These are phyloP conservation scores for Aradus depressus DNA, from an alignment of 2,888 invertebrate genomes.

Conservation along the genomic window DNA sequence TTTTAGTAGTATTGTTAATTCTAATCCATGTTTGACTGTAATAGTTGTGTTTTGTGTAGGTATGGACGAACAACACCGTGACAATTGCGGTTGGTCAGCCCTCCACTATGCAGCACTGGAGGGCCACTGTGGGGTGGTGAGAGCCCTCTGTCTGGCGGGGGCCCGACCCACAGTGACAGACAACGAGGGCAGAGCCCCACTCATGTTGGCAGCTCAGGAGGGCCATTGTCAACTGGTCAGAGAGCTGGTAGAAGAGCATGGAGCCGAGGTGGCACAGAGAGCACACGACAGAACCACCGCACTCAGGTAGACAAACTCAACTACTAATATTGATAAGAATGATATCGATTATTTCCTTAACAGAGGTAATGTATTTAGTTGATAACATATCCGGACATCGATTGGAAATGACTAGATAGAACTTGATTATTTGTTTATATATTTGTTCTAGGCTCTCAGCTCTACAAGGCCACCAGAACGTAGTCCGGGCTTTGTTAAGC, in stretches of 20 bases:
- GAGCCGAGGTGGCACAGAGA: constrained; percentile 68
- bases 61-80: constrained; percentile 73
- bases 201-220: constrained; percentile 82
- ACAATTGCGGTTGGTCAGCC: constrained; percentile 95
- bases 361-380: background rate
- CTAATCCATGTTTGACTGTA: too few relatives aligned
- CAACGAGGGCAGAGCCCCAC: constrained; percentile 78
- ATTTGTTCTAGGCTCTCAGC: constrained; percentile 54
- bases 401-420: background rate
- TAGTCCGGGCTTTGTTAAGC: constrained; percentile 54
- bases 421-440: background rate
- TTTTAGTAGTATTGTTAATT: too few relatives aligned
- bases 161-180: constrained; percentile 81
- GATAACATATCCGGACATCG: background rate
- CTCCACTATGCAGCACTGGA: constrained; percentile 93
- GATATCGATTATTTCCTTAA: too few relatives aligned
- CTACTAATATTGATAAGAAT: too few relatives aligned
- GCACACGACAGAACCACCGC: constrained; percentile 87
- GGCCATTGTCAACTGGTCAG: constrained; percentile 62
- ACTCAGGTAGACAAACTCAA: constrained; percentile 48
- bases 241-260: constrained; percentile 58
- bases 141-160: constrained; percentile 72
- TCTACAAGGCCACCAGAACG: constrained; percentile 72
- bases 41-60: too few relatives aligned
- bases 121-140: constrained; percentile 74